phyloP scores from a whole-genome alignment of 2,888 invertebrate species.

The Caenorhabditis sulstoni region DNA sequence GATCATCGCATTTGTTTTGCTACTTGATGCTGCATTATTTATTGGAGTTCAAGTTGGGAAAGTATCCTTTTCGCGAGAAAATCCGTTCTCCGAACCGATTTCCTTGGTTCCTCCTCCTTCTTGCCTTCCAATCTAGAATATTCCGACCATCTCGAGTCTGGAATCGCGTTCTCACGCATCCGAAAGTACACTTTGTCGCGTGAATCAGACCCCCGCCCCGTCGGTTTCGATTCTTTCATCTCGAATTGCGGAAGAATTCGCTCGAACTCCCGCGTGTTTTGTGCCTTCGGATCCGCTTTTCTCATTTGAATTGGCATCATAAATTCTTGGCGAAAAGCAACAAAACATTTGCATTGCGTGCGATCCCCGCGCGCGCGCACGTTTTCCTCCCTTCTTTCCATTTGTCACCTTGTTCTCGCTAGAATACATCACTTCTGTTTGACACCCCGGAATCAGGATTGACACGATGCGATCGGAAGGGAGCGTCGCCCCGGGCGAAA shows the following conservation, averaged over 20 bases:
- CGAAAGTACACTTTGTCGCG: no score
- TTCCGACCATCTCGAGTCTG: no score
- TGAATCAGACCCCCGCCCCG: no score
- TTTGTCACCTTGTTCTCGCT: neutral
- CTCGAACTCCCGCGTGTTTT: constrained; percentile 14
- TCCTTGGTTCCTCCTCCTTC: no score
- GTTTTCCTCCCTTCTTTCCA: constrained; percentile 1
- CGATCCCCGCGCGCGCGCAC: no score
- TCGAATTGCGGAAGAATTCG: constrained; percentile 5
- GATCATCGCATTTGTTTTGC: no score
- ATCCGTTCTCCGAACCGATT: neutral
- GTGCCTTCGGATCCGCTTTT: constrained; percentile 11
- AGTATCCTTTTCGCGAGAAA: neutral
- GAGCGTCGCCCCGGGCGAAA: constrained; percentile 23
- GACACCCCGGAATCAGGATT: constrained; percentile 47
- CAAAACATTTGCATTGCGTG: constrained; percentile 30
- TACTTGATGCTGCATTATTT: no score
- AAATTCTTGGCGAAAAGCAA: constrained; percentile 27
- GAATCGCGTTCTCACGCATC: no score
- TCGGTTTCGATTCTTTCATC: constrained; percentile 15
- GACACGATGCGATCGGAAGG: constrained; percentile 43
- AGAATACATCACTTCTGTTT: constrained; percentile 30
- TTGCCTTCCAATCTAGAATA: no score
- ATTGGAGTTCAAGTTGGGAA: neutral
- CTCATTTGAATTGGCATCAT: constrained; percentile 36